Percentiles rank a stretch among this genome's conserved stretches.
These are phyloP conservation scores for Sciurus vulgaris DNA, from an alignment of 2,797 vertebrate genomes.

Conservation along the genomic window DNA sequence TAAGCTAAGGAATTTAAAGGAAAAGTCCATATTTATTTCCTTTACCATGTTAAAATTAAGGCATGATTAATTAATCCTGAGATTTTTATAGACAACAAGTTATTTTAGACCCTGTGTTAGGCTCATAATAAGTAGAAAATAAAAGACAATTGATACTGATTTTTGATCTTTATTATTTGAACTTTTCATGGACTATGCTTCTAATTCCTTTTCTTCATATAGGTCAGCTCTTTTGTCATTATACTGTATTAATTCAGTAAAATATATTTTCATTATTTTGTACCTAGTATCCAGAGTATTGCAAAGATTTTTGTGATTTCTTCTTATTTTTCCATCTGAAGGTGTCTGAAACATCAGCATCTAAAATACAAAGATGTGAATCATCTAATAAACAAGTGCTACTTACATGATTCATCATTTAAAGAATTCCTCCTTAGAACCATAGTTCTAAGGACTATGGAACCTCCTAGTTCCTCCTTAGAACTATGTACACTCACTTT, in stretches of 20 bases:
- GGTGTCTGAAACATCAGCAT: neutral
- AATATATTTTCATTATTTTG: neutral
- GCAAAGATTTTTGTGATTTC: neutral
- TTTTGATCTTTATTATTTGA: neutral
- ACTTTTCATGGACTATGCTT: neutral
- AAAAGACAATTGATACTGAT: neutral
- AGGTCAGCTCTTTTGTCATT: neutral
- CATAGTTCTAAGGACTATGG: no score
- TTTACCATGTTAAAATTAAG: neutral
- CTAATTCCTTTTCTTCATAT: neutral
- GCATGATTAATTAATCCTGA: neutral
- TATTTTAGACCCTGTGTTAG: neutral
- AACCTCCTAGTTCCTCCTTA: neutral
- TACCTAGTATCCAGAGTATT: neutral
- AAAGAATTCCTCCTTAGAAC: neutral
- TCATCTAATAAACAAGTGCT: constrained; percentile 16
- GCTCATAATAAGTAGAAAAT: neutral
- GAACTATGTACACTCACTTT: neutral
- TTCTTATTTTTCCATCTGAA: neutral
- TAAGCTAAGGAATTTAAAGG: neutral
- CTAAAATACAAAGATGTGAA: neutral
- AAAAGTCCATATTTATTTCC: neutral
- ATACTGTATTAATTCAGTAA: neutral
- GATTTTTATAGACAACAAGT: neutral
- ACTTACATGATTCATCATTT: neutral